Base-by-base conservation (phyloP, 2,113 vertebrate species). In the human (Homo sapiens) region DNA sequence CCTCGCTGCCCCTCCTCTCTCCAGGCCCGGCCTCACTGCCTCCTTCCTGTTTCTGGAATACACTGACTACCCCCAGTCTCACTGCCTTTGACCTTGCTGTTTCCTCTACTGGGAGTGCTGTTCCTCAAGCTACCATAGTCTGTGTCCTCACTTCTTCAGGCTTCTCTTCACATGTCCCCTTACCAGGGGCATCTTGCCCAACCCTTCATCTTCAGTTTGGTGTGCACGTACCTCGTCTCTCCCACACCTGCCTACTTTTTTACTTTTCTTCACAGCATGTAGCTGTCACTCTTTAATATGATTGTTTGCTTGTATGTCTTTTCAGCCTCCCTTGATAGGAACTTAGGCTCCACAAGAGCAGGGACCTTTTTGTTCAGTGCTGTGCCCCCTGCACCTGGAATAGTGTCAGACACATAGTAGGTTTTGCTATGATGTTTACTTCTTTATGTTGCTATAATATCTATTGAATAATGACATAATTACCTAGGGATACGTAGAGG, bases 351-450 rank as follows among this genome's bases (percentile, higher is more conserved):
- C 0, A 2, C 8, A 3, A 55, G 50, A 86, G 32, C 43, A 23
- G 79, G 32, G 32, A 6, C 50, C 52, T 64, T 64, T 45, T 14
- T 1, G 35, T 50, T 30, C 17, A 3, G 25, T 35, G 25, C 61
- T 3, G 0, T 48, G 59, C n/a, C 6, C 25, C 11, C 2, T 73
- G 76, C 43, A 40, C 14, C 13, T 88, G 5, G 2, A 27, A 10
- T 0, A 5, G 35, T 9, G 45, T 18, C 43, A 1, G n/a, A 13
- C 35, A 12, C 2, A 0, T 13, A 43, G 30, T 13, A 11, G 20
- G 55, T 57, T 75, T 48, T 40, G 55, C 91, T 13, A 0, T 6
- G n/a, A 6, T 18, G 5, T 30, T 55, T 82, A 23, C 6, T 57
- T 14, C 10, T 38, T 25, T 48, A 3, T 7, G 1, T 23, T 16